A percentile compares a stretch with the other conserved stretches of the same genome.
These are phyloP conservation scores for Ormia ochracea DNA, from an alignment of 2,888 invertebrate species.

Conservation along the genomic window DNA sequence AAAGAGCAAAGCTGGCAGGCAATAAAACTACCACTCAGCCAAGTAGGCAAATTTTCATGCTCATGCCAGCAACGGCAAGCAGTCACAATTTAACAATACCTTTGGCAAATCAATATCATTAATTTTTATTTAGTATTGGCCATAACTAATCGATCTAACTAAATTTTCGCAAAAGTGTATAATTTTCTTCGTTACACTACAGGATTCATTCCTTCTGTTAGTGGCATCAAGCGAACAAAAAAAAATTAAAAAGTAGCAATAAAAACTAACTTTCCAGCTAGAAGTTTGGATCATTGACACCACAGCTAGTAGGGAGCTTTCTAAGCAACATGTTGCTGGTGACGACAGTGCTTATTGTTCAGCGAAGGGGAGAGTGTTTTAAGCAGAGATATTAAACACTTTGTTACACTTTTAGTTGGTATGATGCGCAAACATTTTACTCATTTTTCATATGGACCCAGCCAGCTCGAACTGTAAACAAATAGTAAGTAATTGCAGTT, in stretches of 20 bases:
- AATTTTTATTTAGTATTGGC: conserved; percentile 54
- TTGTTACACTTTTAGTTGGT: no score
- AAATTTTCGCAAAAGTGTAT: conserved; percentile 33
- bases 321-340: background rate
- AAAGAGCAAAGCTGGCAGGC: conserved; percentile 24
- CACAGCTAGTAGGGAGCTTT: conserved; percentile 13
- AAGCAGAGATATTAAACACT: no score
- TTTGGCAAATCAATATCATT: conserved; percentile 53
- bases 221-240: background rate
- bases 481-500: no score
- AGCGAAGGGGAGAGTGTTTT: no score
- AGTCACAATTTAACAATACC: conserved; percentile 52
- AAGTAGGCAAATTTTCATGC: conserved; percentile 1
- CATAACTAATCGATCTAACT: conserved; percentile 53
- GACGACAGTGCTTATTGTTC: background rate
- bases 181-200: background rate
- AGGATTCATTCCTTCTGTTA: background rate
- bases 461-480: no score
- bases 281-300: conserved; percentile 49
- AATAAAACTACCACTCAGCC: background rate
- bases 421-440: no score
- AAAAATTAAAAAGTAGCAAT: no score
- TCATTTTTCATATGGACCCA: no score
- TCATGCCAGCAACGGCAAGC: conserved; percentile 22
- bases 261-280: background rate